Percentiles rank a stretch among this genome's conserved stretches.
phyloP scores from a whole-genome alignment of 2,797 vertebrate genomes.

The Rhinella marina region DNA sequence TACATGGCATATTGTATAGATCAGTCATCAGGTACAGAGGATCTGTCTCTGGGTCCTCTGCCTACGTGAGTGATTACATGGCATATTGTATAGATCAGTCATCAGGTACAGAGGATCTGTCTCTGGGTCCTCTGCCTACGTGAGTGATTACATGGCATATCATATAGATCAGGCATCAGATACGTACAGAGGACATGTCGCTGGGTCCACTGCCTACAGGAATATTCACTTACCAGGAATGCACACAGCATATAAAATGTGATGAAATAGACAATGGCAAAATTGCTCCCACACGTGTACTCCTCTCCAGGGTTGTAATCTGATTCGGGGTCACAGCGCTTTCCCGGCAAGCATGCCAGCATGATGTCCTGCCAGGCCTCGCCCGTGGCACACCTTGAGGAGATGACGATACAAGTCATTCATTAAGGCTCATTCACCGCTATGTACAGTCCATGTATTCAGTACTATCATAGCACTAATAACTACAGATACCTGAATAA shows the following conservation, averaged over 20 bases:
- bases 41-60: too few relatives aligned
- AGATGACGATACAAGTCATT: not conserved
- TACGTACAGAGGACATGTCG: too few relatives aligned
- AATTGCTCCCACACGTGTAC: conserved; percentile 93
- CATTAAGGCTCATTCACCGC: not conserved
- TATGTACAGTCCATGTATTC: not conserved
- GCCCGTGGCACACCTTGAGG: conserved; percentile 91
- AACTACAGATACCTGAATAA: conserved; percentile 86
- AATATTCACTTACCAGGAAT: conserved; percentile 84
- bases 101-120: too few relatives aligned
- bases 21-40: too few relatives aligned
- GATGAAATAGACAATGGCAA: conserved; percentile 97
- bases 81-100: too few relatives aligned
- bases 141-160: too few relatives aligned
- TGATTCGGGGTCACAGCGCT: conserved; percentile 93
- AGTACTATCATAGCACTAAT: not conserved
- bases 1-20: too few relatives aligned
- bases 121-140: too few relatives aligned
- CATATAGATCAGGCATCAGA: too few relatives aligned
- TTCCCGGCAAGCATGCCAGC: conserved; percentile 93
- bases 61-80: too few relatives aligned
- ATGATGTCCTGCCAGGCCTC: conserved; percentile 99
- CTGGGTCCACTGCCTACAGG: too few relatives aligned
- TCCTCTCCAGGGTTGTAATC: conserved; percentile 92
- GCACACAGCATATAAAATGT: conserved; percentile 99